Base-by-base conservation (phyloP, 1,140 invertebrate species). In the Drosophila melanica region DNA sequence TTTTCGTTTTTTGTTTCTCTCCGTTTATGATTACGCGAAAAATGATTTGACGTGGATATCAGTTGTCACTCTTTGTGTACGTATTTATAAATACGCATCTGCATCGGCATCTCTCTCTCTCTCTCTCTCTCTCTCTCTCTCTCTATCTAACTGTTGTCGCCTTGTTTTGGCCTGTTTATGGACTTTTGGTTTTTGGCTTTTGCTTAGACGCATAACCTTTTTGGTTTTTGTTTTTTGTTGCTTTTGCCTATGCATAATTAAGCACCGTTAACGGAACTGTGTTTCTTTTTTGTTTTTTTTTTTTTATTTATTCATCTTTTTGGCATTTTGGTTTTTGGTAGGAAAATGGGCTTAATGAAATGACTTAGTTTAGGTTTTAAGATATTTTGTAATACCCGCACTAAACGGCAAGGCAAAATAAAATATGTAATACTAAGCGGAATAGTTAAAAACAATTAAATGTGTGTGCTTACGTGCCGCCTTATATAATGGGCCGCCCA, bases 191-290 rank as follows among this genome's bases (percentile, higher is more conserved):
- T 65, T 60, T 62, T 18, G 42, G 41, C 33, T 35, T 62, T 27
- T 30, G 41, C 33, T 53, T 9, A 37, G 27, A 70, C 33, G 70
- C 71, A 74, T 77, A 77, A 76, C 73, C 63, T 35, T 62, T 77
- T 53, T 55, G 60, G 63, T 62, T 65, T 58, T 54, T 53, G 55
- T 75, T 59, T 57, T 58, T 54, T 41, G 9, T 23, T 11, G 11
- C 59, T 65, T 67, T 77, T 69, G 54, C 65, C 47, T 64, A 79
- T 87, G 84, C 82, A 79, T 86, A 86, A 82, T 86, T 86, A 86
- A 87, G 81, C 81, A 79, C 82, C 79, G 82, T 86, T 86, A 86
- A 86, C 82, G 82, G 82, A 86, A 87, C 82, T 86, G 79, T 59
- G 57, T 77, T 68, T 75, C 47, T 60, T 71, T 45, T n/a, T n/a